Conservation (phyloP, 1,140 invertebrate genomes). For the Papilio glaucus region DNA sequence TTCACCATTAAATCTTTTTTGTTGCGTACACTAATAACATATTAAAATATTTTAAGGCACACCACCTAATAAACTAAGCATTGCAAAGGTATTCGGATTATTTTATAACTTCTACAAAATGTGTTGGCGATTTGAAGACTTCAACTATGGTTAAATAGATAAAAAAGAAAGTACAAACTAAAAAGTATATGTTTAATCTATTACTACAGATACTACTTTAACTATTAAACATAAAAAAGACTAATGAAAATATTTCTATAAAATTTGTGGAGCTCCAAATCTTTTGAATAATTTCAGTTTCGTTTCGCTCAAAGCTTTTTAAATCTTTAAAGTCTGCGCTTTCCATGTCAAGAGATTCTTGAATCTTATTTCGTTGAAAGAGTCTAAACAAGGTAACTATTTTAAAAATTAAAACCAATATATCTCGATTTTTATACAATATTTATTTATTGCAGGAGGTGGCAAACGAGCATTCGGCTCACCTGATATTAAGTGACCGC, state of each 20-base stretch:
- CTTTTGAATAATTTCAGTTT: slow-evolving; percentile 25
- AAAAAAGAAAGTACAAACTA: no score
- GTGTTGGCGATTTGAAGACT: no score
- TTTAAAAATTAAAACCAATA: background rate
- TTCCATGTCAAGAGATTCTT: slow-evolving; percentile 20
- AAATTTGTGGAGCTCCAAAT: slow-evolving; percentile 2
- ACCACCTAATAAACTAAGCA: no score
- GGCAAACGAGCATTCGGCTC: no score
- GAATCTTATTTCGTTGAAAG: slow-evolving; percentile 16
- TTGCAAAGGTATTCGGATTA: no score
- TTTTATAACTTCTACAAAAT: no score
- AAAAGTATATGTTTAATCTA: background rate
- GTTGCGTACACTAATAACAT: no score
- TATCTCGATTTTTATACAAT: background rate
- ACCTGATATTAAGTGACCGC: no score
- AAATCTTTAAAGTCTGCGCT: slow-evolving; percentile 6
- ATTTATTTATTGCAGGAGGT: no score
- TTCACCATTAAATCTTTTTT: no score
- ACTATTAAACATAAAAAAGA: background rate
- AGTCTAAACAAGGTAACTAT: slow-evolving; percentile 22
- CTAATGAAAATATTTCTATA: slow-evolving; percentile 6
- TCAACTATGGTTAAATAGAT: no score
- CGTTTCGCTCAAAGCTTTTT: slow-evolving; percentile 17
- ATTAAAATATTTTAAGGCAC: no score
- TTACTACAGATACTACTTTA: background rate